phyloP scores from a whole-genome alignment of 2,888 invertebrate species.

The Bimastos eiseni region DNA sequence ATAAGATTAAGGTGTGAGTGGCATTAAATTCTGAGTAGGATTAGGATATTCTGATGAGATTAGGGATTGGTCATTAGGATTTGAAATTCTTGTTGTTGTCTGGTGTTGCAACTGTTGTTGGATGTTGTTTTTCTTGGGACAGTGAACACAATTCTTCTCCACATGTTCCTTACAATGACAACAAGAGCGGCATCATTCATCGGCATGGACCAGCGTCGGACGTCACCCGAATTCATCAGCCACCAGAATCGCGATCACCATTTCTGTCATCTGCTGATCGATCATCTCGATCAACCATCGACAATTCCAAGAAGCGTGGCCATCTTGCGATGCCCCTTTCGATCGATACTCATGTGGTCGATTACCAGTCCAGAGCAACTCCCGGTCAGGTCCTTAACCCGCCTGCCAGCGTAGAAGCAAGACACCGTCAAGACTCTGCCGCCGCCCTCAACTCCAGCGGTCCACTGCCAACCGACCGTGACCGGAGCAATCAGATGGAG shows the following conservation, averaged over 20 bases:
- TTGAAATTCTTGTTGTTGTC: not conserved
- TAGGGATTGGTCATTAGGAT: not conserved
- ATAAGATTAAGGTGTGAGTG: not conserved
- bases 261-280: not conserved
- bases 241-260: not conserved
- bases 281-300: not conserved
- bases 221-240: not conserved
- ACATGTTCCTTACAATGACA: not conserved
- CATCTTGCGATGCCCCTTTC: slow-evolving; percentile 19
- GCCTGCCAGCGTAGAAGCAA: not conserved
- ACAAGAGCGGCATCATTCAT: not conserved
- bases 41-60: not conserved
- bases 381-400: not conserved
- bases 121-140: not conserved
- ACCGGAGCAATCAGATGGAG: not conserved
- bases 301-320: not conserved
- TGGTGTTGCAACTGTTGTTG: not conserved
- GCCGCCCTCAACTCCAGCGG: not conserved
- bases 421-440: not conserved
- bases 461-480: not conserved
- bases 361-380: not conserved
- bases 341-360: not conserved
- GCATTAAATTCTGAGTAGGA: not conserved
- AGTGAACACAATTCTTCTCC: slow-evolving; percentile 10
- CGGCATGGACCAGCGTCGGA: not conserved